These are phyloP conservation scores for Amphiprion ocellaris DNA, from an alignment of 2,113 vertebrate species.

Conservation along the genomic window DNA sequence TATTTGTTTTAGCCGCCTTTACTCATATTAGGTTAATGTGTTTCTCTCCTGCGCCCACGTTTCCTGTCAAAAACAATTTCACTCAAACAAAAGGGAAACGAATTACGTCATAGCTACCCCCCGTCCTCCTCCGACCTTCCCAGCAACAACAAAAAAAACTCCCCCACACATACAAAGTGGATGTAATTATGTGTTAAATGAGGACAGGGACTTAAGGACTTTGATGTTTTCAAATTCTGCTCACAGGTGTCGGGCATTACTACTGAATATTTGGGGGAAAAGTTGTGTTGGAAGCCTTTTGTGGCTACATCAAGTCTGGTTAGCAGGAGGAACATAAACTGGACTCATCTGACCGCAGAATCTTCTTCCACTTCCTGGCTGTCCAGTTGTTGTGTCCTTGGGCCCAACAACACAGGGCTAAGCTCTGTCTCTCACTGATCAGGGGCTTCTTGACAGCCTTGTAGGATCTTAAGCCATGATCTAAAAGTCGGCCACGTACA, in stretches of 20 bases:
- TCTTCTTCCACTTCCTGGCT: too few relatives aligned
- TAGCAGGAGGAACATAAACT: too few relatives aligned
- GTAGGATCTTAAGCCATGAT: too few relatives aligned
- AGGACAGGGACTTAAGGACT: neutral
- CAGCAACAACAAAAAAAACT: neutral
- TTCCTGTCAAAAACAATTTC: conserved; percentile 57
- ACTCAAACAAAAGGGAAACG: conserved; percentile 5
- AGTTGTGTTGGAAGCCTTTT: neutral
- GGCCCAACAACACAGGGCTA: too few relatives aligned
- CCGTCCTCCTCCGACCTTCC: neutral
- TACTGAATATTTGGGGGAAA: too few relatives aligned
- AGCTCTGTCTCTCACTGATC: too few relatives aligned
- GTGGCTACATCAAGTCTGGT: neutral
- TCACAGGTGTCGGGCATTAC: too few relatives aligned
- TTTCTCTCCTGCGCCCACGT: conserved; percentile 39
- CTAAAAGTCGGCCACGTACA: too few relatives aligned
- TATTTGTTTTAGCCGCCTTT: conserved; percentile 63
- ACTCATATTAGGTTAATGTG: conserved; percentile 63
- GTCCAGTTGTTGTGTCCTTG: too few relatives aligned
- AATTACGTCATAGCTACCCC: conserved; percentile 35
- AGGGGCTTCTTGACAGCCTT: too few relatives aligned
- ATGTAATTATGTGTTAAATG: conserved; percentile 12
- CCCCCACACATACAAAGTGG: neutral
- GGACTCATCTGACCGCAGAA: too few relatives aligned
- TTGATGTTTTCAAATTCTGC: too few relatives aligned